A percentile compares a stretch with the other conserved stretches of the same genome.
Evolutionary conservation across 2,888 invertebrate genomes (phyloP).

Genomic region (Galeopsomyia nigrocyanea): DNA sequence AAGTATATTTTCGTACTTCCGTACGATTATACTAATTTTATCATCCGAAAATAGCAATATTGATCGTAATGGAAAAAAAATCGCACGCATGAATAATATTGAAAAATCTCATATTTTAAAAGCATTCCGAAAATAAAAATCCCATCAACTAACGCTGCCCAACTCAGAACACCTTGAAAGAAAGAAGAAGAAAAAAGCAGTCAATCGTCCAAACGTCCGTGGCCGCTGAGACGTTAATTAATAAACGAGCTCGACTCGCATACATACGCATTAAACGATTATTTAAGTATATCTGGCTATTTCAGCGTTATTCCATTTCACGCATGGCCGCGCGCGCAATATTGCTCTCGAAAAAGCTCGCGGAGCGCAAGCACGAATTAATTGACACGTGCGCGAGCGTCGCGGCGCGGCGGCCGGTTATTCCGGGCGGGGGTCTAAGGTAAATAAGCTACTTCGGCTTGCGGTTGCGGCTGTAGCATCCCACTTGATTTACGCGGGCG

Average conservation of each 20-base stretch:
- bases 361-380: constrained; percentile 26
- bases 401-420: constrained; percentile 9
- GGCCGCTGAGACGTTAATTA: not conserved
- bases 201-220: not conserved
- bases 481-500: too few relatives aligned
- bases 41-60: too few relatives aligned
- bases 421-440: constrained; percentile 35
- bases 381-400: constrained; percentile 28
- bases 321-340: constrained; percentile 40
- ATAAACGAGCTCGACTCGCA: not conserved
- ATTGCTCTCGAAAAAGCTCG: constrained; percentile 41
- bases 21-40: too few relatives aligned
- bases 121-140: too few relatives aligned
- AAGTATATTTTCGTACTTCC: too few relatives aligned
- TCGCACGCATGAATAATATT: too few relatives aligned
- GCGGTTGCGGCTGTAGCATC: too few relatives aligned
- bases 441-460: too few relatives aligned
- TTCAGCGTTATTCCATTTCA: constrained; percentile 49
- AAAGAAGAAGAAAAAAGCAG: not conserved
- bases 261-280: constrained; percentile 22
- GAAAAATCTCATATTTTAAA: too few relatives aligned
- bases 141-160: not conserved
- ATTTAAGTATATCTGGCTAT: constrained; percentile 35
- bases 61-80: too few relatives aligned
- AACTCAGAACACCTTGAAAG: not conserved